Base-by-base conservation (phyloP, 2,113 vertebrate species). In the Thryonomys swinderianus region DNA sequence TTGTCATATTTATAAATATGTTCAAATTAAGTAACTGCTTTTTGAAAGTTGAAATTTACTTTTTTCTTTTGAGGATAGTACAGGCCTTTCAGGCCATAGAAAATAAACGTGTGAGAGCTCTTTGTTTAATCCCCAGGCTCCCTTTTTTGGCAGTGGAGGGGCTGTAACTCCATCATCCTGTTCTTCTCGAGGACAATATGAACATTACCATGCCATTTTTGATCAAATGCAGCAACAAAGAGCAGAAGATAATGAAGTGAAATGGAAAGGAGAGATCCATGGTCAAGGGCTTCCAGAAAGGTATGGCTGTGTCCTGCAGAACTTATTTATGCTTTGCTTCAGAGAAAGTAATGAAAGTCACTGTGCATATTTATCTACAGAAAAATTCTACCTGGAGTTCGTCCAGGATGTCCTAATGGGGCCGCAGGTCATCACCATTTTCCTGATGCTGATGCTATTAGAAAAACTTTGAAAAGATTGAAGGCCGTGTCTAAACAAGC, bases 401-500 rank as follows among this genome's bases (percentile, higher is more conserved):
- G 97, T 96, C 98, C 98, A 90, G 98, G 98, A 95, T 96, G 98
- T 93, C 97, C 98, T 97, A 99, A 98, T 62, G 98, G 98, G 53
- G 97, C 98, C 40, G 95, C 97, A 96, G 98, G 94, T 98, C 98
- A 93, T 92, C 97, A 97, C 71, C 96, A 97, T 96, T 97, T 97
- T 55, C 96, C 98, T 16, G 98, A 99, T 98, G 96, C 98, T 93
- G 98, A 98, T 96, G 96, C 96, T 92, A 92, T 99, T 97, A 99
- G 98, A 97, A 99, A 98, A 97, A 99, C 99, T 98, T 98, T 99
- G 95, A 99, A 99, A 97, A 99, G 98, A 98, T 98, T 99, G 95
- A 99, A 99, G 97, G 97, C 98, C 13, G 96, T 98, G 80, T 98
- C 99, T 95, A 99, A 98, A 97, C 98, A 99, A 97, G 98, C 98